Base-by-base conservation (phyloP, 2,797 vertebrate species). In the Telmatherina bonti region DNA sequence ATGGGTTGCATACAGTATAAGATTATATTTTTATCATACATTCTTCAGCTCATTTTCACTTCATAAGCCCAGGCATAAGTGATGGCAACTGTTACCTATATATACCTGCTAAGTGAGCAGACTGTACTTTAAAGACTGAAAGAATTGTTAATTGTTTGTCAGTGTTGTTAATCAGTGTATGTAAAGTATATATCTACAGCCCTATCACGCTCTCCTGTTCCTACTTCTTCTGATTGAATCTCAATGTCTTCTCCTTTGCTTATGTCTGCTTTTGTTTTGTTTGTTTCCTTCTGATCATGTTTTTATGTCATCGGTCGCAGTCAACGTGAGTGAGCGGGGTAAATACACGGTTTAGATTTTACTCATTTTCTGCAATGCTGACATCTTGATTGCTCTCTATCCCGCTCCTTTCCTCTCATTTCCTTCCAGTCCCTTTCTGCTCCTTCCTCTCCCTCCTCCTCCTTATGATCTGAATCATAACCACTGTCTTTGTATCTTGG, bases 311-410 rank as follows among this genome's bases (percentile, higher is more conserved):
- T 95, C 93, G 94, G 93, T 95, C 83, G 93, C 96, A 99, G 98
- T 99, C 95, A 99, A 99, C 96, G 96, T 99, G 93, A 97, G 98
- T 94, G 97, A 99, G 94, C 96, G 96, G 94, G 98, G 98, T 99
- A 97, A 95, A 98, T 99, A 95, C 94, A 94, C 74, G 92, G 93
- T 93, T 95, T 91, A 93, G 93, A 94, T 95, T 93, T 90, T 95
- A 89, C 89, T 93, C 89, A 91, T 93, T 89, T 78, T 90, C 69
- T 91, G 90, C 89, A 91, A 92, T 93, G 93, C 92, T 89, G 82
- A 90, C 90, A 89, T 86, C 83, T 81, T 90, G 88, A 90, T 88
- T 91, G 90, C 88, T 82, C 73, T 82, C 77, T 33, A 62, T 65
- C 83, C 82, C 82, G 51, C 72, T 70, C 75, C 79, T 41, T 74